Evolutionary conservation across 2,888 invertebrate species (phyloP), one percentile per base, ranked within the genome.

Genomic region (Parnassius glacialis): DNA sequence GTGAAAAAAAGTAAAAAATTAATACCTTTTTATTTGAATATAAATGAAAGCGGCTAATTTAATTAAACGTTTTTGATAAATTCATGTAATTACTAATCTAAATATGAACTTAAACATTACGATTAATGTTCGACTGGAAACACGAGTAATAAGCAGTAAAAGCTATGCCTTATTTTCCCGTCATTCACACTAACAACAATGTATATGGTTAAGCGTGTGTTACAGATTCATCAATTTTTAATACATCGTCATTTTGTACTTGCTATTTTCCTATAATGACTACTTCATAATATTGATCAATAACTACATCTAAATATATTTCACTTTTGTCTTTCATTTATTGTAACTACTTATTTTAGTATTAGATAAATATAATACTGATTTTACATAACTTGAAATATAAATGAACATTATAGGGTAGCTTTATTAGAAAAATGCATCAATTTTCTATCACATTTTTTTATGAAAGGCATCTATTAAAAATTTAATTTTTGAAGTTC

Each of bases 301-400:
- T 51, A 44, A 13, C 63, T 71, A 76, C 74, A 80, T 73, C 86
- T 90, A 88, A 79, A 73, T 63, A 77, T 83, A 83, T 84, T 87
- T 90, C 90, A 90, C 90, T 90, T 84, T 88, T 81, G 90, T 90
- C 90, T 90, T 90, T 90, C 90, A 88, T 84, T 70, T 68, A 59
- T 60, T 66, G 65, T 68, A 65, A 66, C 65, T 72, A 72, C 65
- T 73, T 72, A 71, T 68, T 61, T 65, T 58, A 53, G 61, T 65
- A 65, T 64, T 64, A 66, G 56, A 57, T 45, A 34, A 45, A 59
- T 59, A 56, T 44, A 52, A 61, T 58, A 59, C 44, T 59, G 57
- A 11, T 52, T 47, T 51, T 44, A 59, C 34, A 16, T 44, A 60
- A 43, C 56, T 59, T 48, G 51, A 52, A 44, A 42, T 52, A 41